Evolutionary conservation across 2,797 vertebrate genomes (phyloP), one percentile per base, ranked within the genome.

Genomic region (Gymnopithys bicolor): DNA sequence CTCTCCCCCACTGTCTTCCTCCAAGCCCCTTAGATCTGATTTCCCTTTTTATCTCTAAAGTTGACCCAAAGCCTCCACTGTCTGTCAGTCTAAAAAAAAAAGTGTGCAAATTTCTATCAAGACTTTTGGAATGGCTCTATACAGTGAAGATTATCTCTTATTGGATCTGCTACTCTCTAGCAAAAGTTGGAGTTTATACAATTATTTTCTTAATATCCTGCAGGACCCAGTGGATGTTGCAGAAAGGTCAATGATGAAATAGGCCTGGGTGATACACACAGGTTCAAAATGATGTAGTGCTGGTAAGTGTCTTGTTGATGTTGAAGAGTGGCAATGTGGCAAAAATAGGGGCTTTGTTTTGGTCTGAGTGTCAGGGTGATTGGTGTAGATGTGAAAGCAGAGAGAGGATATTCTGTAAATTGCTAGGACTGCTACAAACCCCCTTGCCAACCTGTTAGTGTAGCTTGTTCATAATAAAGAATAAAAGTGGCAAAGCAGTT

Each of bases 171-270:
- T 92, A 43, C 55, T 69, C 41, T 71, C 9, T 21, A 71, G 68
- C 8, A 67, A 35, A 75, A 83, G 4, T 45, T 80, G 48, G 39
- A 11, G 30, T 82, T 84, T 70, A 13, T 10, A 7, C 9, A 46
- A 2, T 80, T 85, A 56, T 74, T 73, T 87, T 45, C 22, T 23
- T 4, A 4, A 41, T 24, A 35, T 19, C 10, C 52, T 43, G 37
- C 10, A 37, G 71, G 69, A 83, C 27, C 18, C 11, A 32, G 49
- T 0, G 0, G 5, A 3, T 2, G 6, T 2, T 77, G 67, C 52
- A 68, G 85, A 15, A 70, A 74, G 41, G 33, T 51, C 45, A 69
- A 1, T 16, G 37, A 18, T 28, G 48, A 53, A 84, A 89, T 17
- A 69, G 32, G 33, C 3, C 19, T 70, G 52, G 51, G 59, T 76